Conservation (phyloP, 2,888 invertebrate species). For the Habrosyne pyritoides region DNA sequence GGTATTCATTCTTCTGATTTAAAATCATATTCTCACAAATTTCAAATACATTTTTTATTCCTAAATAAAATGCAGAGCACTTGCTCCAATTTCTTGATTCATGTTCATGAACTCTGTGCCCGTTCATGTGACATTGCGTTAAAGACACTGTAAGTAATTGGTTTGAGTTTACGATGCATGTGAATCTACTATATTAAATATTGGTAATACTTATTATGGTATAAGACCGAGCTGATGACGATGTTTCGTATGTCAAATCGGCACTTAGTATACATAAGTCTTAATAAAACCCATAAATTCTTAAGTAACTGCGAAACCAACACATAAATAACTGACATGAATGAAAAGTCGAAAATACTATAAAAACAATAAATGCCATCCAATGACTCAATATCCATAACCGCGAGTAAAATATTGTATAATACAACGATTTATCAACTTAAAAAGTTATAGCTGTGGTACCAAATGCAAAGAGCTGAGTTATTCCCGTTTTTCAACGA, state of each 20-base stretch:
- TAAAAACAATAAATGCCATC: constrained; percentile 1
- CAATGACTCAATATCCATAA: neutral
- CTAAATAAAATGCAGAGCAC: neutral
- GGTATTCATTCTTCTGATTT: too few species aligned
- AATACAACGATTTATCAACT: neutral
- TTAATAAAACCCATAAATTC: neutral
- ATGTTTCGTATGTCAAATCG: too few species aligned
- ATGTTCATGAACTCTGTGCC: neutral
- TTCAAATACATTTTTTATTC: neutral
- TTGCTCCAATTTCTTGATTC: neutral
- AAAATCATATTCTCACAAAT: too few species aligned
- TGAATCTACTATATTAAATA: too few species aligned
- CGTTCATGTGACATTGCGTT: neutral
- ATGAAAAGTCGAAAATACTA: neutral
- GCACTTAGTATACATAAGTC: too few species aligned
- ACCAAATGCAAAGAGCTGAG: constrained; percentile 18
- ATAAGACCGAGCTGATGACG: too few species aligned
- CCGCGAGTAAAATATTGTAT: neutral
- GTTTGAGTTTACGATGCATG: too few species aligned
- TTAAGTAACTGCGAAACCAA: neutral
- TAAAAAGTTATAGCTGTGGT: neutral
- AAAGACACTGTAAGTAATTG: too few species aligned
- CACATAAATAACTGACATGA: neutral
- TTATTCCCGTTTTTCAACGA: constrained; percentile 47
- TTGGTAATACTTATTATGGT: neutral